Conservation (phyloP, 1,140 invertebrate species). For the Eulimnadia texana region DNA sequence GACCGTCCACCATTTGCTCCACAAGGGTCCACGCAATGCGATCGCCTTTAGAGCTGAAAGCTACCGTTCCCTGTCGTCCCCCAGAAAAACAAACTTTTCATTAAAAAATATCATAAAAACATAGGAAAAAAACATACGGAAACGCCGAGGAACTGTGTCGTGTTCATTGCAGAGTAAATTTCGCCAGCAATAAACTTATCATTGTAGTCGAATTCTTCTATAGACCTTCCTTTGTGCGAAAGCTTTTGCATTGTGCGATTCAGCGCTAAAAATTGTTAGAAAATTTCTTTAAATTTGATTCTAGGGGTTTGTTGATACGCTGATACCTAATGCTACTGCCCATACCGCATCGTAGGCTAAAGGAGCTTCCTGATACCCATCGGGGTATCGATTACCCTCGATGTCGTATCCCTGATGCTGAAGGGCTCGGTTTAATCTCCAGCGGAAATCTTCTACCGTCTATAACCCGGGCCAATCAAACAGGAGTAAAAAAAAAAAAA, state of each 20-base stretch:
- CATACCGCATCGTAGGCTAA: conserved; percentile 98
- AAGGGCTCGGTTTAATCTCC: conserved; percentile 57
- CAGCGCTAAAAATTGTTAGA: conserved; percentile 73
- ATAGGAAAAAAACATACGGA: conserved; percentile 52
- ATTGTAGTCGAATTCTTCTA: conserved; percentile 96
- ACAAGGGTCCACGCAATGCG: conserved; percentile 97
- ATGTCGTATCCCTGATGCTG: conserved; percentile 65
- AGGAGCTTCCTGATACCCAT: conserved; percentile 95
- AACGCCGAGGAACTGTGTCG: conserved; percentile 91
- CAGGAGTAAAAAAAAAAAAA: background rate
- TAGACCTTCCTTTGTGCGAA: conserved; percentile 52
- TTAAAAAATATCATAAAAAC: background rate
- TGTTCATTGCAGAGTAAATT: conserved; percentile 94
- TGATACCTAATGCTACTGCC: conserved; percentile 82
- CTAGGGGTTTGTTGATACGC: no score
- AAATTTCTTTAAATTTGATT: no score
- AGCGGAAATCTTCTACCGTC: conserved; percentile 43
- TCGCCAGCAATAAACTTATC: conserved; percentile 87
- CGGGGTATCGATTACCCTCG: conserved; percentile 63
- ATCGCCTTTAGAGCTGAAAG: conserved; percentile 93
- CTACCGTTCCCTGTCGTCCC: conserved; percentile 65
- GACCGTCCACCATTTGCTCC: conserved; percentile 90
- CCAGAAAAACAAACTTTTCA: background rate
- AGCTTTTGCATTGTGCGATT: conserved; percentile 88
- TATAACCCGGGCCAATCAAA: conserved; percentile 29